These are phyloP conservation scores for Hyles euphorbiae DNA, from an alignment of 1,140 invertebrate species.

Conservation along the genomic window DNA sequence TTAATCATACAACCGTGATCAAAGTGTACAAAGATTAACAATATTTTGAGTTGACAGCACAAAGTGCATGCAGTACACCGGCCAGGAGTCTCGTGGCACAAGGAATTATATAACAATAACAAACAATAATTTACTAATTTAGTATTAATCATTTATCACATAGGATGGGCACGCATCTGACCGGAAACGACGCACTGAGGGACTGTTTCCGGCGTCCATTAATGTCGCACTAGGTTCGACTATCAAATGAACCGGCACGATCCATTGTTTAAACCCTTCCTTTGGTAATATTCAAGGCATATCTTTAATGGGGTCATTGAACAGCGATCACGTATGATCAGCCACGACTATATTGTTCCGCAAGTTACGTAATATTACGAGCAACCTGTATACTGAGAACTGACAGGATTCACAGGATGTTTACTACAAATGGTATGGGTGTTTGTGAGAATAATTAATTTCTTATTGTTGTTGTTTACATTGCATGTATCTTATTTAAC, in stretches of 20 bases:
- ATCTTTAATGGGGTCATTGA: conserved; percentile 45
- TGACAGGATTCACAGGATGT: no score
- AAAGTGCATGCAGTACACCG: no score
- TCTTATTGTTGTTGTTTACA: no score
- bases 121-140: conserved; percentile 25
- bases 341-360: no score
- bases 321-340: conserved; percentile 26
- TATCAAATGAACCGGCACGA: conserved; percentile 57
- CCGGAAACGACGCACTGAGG: conserved; percentile 53
- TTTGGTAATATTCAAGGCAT: conserved; percentile 40
- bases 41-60: no score
- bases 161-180: conserved; percentile 49
- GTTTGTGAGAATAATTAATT: no score
- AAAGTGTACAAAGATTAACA: no score
- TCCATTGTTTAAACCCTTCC: conserved; percentile 54
- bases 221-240: conserved; percentile 38
- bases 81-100: no score
- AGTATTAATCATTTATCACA: conserved; percentile 47
- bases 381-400: background rate
- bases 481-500: no score
- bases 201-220: conserved; percentile 55
- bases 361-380: conserved; percentile 2
- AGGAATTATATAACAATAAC: background rate
- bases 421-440: no score
- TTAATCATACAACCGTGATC: no score